Evolutionary conservation across 2,888 invertebrate genomes (phyloP).

Genomic region (Eupithecia subfuscata): DNA sequence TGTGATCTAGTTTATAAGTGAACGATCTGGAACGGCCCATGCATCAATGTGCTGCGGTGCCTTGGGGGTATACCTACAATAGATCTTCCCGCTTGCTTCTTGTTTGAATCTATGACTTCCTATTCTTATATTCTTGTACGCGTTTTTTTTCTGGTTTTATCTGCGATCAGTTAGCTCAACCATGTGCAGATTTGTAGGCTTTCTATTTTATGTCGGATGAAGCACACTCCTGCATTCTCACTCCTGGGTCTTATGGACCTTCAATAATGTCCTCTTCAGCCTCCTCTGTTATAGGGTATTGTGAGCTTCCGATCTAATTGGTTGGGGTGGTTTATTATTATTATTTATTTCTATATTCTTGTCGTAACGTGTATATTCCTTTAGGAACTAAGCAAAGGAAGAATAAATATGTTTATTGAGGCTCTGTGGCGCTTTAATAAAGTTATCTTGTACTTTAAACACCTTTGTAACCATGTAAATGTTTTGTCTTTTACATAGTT

Average conservation of each 20-base stretch:
- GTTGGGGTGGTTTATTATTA: too few species aligned
- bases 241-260: too few species aligned
- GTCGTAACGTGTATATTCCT: conserved; percentile 18
- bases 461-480: background rate
- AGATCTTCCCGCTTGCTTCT: conserved; percentile 18
- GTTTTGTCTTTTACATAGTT: background rate
- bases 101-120: conserved; percentile 40
- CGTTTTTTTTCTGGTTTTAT: too few species aligned
- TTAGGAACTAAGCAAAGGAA: background rate
- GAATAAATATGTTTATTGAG: background rate
- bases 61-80: conserved; percentile 24
- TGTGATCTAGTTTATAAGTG: conserved; percentile 38
- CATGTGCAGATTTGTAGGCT: too few species aligned
- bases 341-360: background rate
- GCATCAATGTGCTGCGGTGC: conserved; percentile 37
- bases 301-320: too few species aligned
- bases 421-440: background rate
- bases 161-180: too few species aligned
- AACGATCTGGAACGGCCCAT: conserved; percentile 40
- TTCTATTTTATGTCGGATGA: too few species aligned
- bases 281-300: too few species aligned
- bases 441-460: background rate
- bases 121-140: background rate
- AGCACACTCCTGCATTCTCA: too few species aligned
- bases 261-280: too few species aligned